Conservation (phyloP, 1,140 invertebrate species). For the Oppia nitens region DNA sequence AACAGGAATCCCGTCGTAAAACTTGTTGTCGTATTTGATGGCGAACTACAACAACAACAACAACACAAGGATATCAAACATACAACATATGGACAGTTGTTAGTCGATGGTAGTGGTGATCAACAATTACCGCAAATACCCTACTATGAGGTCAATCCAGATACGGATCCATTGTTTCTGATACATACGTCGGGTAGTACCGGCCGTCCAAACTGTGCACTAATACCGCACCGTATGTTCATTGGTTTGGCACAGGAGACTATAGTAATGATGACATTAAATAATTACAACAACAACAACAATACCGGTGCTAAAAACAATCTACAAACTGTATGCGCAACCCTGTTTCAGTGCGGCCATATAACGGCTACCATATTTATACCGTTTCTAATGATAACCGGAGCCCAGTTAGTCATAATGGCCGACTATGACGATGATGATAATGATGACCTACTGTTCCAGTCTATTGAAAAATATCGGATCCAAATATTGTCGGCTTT, state of each 20-base stretch:
- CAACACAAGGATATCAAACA: not conserved
- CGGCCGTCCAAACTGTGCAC: not conserved
- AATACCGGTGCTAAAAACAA: too few relatives aligned
- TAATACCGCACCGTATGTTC: not conserved
- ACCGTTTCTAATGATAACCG: not conserved
- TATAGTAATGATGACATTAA: not conserved
- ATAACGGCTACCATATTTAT: not conserved
- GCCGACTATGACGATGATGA: too few relatives aligned
- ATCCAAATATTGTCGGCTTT: not conserved
- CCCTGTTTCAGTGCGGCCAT: too few relatives aligned
- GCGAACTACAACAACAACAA: too few relatives aligned
- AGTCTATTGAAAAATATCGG: not conserved
- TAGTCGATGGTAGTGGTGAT: not conserved
- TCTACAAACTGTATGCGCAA: too few relatives aligned
- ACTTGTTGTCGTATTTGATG: not conserved
- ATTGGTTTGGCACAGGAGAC: not conserved
- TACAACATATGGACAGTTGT: not conserved
- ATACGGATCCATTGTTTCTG: not conserved
- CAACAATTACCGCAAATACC: not conserved
- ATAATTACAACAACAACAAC: too few relatives aligned
- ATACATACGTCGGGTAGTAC: not conserved
- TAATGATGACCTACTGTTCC: not conserved
- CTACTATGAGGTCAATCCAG: not conserved
- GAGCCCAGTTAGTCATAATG: not conserved
- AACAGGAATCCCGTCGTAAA: too few relatives aligned